phyloP scores from a whole-genome alignment of 2,888 invertebrate species.

The Gymnosoma rotundatum region DNA sequence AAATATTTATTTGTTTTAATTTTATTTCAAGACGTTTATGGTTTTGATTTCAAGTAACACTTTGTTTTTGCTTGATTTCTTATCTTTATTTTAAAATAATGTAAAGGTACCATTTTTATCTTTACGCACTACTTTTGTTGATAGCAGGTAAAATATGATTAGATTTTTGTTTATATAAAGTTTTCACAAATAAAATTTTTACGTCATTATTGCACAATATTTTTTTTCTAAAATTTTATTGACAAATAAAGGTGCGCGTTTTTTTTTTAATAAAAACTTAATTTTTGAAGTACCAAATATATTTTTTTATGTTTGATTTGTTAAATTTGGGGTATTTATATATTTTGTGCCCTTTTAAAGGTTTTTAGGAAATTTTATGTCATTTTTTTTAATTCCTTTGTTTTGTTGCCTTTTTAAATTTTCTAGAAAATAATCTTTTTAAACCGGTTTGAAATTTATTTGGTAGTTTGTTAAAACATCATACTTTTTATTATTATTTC shows the following conservation, averaged over 20 bases:
- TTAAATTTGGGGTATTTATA: no score
- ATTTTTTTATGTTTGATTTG: background rate
- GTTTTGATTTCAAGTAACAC: background rate
- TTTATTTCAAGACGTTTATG: background rate
- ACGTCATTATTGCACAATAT: background rate
- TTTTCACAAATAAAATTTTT: background rate
- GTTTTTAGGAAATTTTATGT: background rate
- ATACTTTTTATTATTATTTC: background rate
- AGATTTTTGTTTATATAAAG: background rate
- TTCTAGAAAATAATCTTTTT: background rate
- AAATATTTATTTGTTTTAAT: background rate
- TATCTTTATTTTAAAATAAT: constrained; percentile 28
- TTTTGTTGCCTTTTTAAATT: background rate
- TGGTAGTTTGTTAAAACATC: background rate
- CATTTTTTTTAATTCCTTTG: background rate
- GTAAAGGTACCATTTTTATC: constrained; percentile 32
- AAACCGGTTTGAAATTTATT: background rate
- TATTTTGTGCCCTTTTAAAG: no score
- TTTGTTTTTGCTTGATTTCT: background rate
- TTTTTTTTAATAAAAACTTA: no score
- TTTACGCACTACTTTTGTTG: constrained; percentile 45
- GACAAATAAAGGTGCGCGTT: no score
- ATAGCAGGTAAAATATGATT: constrained; percentile 37
- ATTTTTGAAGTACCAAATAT: no score
- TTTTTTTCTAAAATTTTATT: no score